Evolutionary conservation across 1,140 invertebrate species (phyloP).

Genomic region (Neodiprion virginianus): DNA sequence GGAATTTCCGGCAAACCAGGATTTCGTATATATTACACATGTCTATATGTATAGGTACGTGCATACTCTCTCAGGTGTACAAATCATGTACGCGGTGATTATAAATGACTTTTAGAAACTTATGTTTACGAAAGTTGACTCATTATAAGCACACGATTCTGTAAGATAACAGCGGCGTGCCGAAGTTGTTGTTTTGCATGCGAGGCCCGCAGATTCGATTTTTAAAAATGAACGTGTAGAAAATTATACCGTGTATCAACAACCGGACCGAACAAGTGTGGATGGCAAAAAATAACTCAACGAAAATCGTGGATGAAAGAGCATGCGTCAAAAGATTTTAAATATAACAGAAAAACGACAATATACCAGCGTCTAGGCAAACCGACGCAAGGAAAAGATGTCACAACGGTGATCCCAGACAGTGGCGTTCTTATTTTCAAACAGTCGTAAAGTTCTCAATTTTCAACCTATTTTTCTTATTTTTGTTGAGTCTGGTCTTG

Average conservation of each 20-base stretch:
- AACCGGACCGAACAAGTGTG: no score
- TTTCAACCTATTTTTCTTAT: no score
- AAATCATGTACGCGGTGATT: neutral
- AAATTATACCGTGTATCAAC: no score
- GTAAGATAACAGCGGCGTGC: no score
- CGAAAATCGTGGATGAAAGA: no score
- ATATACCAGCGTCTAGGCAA: neutral
- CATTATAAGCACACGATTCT: no score
- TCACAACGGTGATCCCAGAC: neutral
- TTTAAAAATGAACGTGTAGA: no score
- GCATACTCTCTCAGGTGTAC: neutral
- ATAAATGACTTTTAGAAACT: neutral
- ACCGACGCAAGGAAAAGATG: neutral
- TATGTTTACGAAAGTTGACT: neutral
- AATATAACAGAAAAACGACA: slow-evolving; percentile 5
- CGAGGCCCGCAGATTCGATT: no score
- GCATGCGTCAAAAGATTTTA: neutral
- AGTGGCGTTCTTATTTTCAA: neutral
- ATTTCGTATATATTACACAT: neutral
- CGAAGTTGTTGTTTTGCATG: no score
- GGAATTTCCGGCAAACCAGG: neutral
- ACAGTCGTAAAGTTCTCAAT: neutral
- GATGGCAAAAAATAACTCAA: no score
- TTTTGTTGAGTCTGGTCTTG: neutral
- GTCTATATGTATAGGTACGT: neutral